Evolutionary conservation across 2,797 vertebrate species (phyloP).

Genomic region (Danio tinwini): DNA sequence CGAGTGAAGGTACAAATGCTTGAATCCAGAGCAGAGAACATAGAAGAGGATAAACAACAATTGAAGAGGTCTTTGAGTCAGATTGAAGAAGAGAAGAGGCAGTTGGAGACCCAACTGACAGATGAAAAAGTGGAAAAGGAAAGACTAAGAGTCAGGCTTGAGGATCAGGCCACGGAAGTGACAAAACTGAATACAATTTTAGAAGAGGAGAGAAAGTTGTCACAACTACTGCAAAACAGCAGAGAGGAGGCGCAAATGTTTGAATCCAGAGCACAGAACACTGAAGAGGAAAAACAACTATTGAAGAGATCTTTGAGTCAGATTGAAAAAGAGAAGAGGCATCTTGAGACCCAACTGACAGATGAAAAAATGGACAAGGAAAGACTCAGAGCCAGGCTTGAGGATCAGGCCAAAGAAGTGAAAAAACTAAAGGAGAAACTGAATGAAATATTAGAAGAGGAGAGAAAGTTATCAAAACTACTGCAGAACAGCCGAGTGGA

Average conservation of each 20-base stretch:
- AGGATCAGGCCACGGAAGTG: slow-evolving; percentile 40
- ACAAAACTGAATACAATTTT: slow-evolving; percentile 30
- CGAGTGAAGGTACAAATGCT: slow-evolving; percentile 58
- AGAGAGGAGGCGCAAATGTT: slow-evolving; percentile 58
- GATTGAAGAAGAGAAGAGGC: slow-evolving; percentile 26
- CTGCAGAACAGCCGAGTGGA: slow-evolving; percentile 62
- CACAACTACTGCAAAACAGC: slow-evolving; percentile 51
- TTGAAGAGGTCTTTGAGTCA: slow-evolving; percentile 38
- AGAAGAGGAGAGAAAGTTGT: slow-evolving; percentile 54
- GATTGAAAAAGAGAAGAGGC: slow-evolving; percentile 23
- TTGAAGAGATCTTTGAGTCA: slow-evolving; percentile 37
- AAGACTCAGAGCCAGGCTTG: slow-evolving; percentile 62
- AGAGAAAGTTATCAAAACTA: slow-evolving; percentile 45
- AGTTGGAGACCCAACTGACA: slow-evolving; percentile 51
- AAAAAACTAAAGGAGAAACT: slow-evolving; percentile 67
- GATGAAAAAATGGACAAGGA: slow-evolving; percentile 54
- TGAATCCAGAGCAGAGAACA: slow-evolving; percentile 66
- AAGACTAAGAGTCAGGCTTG: slow-evolving; percentile 62
- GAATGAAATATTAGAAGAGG: slow-evolving; percentile 52
- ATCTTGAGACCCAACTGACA: slow-evolving; percentile 51
- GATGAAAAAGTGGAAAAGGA: slow-evolving; percentile 54
- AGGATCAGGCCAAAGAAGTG: slow-evolving; percentile 38
- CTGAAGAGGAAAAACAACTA: slow-evolving; percentile 59
- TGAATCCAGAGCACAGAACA: slow-evolving; percentile 66
- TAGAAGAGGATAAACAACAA: slow-evolving; percentile 59